Conservation (phyloP, 92 coral and sea anemone species). For the Heliopora coerulea region DNA sequence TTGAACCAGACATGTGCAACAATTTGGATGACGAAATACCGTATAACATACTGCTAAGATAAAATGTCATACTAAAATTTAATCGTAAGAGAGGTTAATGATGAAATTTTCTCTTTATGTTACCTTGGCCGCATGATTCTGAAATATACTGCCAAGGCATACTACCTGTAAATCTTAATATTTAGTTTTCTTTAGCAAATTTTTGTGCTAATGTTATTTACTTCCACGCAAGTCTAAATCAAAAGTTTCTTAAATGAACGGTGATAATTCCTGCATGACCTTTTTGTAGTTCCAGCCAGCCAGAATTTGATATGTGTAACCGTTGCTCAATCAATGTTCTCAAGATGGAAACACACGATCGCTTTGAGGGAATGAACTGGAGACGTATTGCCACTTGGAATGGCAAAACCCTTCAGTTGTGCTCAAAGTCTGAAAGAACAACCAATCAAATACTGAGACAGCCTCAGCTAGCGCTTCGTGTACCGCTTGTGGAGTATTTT, state of each 20-base stretch:
- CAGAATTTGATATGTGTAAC: neutral
- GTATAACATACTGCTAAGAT: too few species aligned
- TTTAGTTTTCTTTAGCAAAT: neutral
- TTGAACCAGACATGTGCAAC: too few species aligned
- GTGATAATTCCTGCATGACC: too few species aligned
- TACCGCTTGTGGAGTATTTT: slow-evolving; percentile 27
- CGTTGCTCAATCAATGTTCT: slow-evolving; percentile 7
- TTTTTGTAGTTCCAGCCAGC: neutral
- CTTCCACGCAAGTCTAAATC: too few species aligned
- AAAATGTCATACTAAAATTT: too few species aligned
- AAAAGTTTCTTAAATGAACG: too few species aligned
- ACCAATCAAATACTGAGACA: neutral
- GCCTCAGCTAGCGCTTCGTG: neutral
- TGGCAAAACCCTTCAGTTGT: slow-evolving; percentile 11
- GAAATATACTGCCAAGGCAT: too few species aligned
- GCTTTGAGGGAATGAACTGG: slow-evolving; percentile 1
- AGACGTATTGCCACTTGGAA: slow-evolving; percentile 16
- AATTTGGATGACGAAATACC: too few species aligned
- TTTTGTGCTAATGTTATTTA: neutral
- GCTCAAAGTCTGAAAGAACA: neutral
- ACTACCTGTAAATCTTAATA: too few species aligned
- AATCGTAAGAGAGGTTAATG: too few species aligned
- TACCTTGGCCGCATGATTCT: too few species aligned
- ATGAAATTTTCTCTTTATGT: too few species aligned
- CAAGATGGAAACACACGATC: neutral